Base-by-base conservation (phyloP, 2,113 vertebrate species). In the Aramus guarauna region DNA sequence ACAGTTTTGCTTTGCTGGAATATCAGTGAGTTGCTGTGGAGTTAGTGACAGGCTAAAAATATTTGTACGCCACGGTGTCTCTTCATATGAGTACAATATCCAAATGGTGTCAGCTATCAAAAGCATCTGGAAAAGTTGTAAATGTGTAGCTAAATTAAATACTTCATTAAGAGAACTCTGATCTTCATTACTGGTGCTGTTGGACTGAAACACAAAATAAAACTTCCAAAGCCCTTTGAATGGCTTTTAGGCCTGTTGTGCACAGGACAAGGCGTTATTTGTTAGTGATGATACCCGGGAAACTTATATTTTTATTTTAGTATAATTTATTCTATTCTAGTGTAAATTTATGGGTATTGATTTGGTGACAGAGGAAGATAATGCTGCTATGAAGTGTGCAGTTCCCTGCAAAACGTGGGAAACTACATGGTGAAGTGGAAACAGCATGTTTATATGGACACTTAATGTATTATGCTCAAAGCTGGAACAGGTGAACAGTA, bases 121-220 rank as follows among this genome's bases (percentile, higher is more conserved):
- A 85, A 39, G 30, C 27, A 21, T 26, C 69, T 71, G 50, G 50
- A 29, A 66, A 74, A 64, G 32, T n/a, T 76, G 32, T 37, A 34
- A 36, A 15, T 1, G 0, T 39, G 18, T 43, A 27, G 47, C 12
- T 50, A 24, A 45, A 34, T n/a, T 0, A n/a, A 67, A 24, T 27
- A 29, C 7, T 83, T 58, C 4, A 7, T 32, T 59, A 20, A 32
- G 36, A 39, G 67, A 72, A 39, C 30, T 17, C 1, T 47, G 4
- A 5, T 68, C 23, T 39, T 52, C 3, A 0, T 52, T 32, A 27
- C 20, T 50, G 30, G 3, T 11, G 6, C 41, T 89, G 5, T 27
- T 26, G 53, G 34, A 18, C 39, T 45, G 56, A 55, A 85, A 43
- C 6, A 32, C 8, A 34, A 29, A 39, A 22, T n/a, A 4, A 30